Evolutionary conservation across 2,113 vertebrate species (phyloP), one percentile per base, ranked within the genome.

Genomic region (Sander lucioperca): DNA sequence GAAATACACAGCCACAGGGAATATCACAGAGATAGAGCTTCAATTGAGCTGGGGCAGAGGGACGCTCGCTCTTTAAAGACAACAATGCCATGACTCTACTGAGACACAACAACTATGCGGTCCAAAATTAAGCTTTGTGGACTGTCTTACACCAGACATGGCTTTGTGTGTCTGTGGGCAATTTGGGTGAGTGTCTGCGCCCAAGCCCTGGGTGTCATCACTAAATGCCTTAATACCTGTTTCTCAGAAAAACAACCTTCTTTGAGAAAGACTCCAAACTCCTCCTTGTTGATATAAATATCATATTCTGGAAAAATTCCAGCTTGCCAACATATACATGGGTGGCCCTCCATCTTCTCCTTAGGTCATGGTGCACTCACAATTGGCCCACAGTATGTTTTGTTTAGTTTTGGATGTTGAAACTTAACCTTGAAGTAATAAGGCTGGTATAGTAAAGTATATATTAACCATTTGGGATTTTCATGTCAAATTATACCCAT

Each of bases 1-100:
- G 53, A 85, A 77, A 88, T 53, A 79, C 43, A 68, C 58, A 71
- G n/a, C 86, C 74, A 23, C 21, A 25, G 72, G 79, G 77, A 59
- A 75, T 36, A 72, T 50, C 62, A 33, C 39, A 56, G 36, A 77
- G 3, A 75, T 5, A 8, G 27, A 45, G 67, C 85, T 84, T 12
- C 65, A 21, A 79, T 71, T 77, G 81, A 85, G 67, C 69, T 54
- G 72, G 48, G 39, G 54, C 66, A 1, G 9, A 77, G 68, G 75
- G 82, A 74, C 16, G 39, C 74, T 47, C 0, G 0, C 36, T 65
- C 57, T 82, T 76, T 51, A 77, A 78, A 82, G 79, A 79, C 70
- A 68, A 74, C 57, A 25, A 65, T 48, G n/a, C 54, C 62, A 77
- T 14, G 51, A 18, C 30, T 39, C 43, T 25, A 10, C 62, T 15